Percentiles rank a stretch among this genome's conserved stretches.
Evolutionary conservation across 2,113 vertebrate genomes (phyloP).

Genomic region (Excalfactoria chinensis): DNA sequence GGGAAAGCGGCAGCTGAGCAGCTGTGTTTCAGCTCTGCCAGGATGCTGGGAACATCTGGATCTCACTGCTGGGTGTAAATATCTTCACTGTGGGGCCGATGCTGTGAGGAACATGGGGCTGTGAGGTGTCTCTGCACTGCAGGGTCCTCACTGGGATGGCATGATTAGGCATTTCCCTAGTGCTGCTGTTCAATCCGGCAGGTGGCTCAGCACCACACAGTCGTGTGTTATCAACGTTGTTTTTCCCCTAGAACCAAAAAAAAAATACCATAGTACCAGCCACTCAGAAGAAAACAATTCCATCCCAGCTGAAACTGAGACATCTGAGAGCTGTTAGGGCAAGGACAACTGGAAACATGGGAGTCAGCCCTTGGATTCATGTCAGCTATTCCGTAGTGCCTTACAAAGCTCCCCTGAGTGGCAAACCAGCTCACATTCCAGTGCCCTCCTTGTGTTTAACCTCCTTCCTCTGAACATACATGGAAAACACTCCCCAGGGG

Average conservation of each 20-base stretch:
- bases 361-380: background rate
- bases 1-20: fast-evolving
- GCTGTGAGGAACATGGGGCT: background rate
- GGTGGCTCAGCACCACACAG: no score
- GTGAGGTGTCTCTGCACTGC: background rate
- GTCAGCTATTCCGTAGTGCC: background rate
- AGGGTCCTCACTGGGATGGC: background rate
- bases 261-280: no score
- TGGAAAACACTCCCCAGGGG: background rate
- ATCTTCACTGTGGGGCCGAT: background rate
- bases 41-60: background rate
- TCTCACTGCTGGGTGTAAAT: background rate
- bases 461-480: background rate
- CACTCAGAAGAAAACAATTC: no score
- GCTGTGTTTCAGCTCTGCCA: background rate
- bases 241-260: no score
- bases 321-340: background rate
- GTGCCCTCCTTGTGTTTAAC: background rate
- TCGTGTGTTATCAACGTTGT: no score
- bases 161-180: background rate
- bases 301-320: no score
- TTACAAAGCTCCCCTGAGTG: background rate
- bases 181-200: no score
- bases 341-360: background rate
- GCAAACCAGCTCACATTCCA: background rate